Conservation (phyloP, 2,113 vertebrate genomes). For the Pollimyrus isidori region DNA sequence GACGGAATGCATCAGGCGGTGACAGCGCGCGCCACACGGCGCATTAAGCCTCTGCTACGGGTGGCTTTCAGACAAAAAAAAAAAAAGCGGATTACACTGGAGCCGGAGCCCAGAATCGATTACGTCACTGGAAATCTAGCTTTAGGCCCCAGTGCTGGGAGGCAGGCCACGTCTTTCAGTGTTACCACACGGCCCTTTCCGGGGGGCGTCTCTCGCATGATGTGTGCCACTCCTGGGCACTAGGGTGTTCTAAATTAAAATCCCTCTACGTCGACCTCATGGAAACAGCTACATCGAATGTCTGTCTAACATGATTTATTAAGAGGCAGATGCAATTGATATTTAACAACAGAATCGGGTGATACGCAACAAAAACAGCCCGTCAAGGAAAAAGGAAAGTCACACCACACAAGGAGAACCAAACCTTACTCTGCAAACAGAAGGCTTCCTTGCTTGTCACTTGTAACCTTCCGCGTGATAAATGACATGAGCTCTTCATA, state of each 20-base stretch:
- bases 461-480: neutral
- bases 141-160: neutral
- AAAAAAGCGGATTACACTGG: neutral
- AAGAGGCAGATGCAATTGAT: neutral
- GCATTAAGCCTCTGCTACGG: neutral
- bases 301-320: neutral
- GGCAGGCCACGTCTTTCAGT: neutral
- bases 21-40: neutral
- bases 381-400: neutral
- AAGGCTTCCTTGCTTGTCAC: neutral
- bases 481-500: neutral
- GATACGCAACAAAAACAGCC: neutral
- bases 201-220: neutral
- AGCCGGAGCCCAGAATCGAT: neutral
- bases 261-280: neutral
- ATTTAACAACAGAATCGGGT: neutral
- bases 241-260: neutral
- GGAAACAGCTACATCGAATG: neutral
- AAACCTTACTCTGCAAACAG: neutral
- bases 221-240: neutral
- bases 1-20: neutral
- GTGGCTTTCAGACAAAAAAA: neutral
- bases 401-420: neutral
- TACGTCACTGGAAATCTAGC: neutral
- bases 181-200: neutral